Evolutionary conservation across 2,797 vertebrate genomes (phyloP), one percentile per base, ranked within the genome.

Genomic region (Tiaroga cobitis): DNA sequence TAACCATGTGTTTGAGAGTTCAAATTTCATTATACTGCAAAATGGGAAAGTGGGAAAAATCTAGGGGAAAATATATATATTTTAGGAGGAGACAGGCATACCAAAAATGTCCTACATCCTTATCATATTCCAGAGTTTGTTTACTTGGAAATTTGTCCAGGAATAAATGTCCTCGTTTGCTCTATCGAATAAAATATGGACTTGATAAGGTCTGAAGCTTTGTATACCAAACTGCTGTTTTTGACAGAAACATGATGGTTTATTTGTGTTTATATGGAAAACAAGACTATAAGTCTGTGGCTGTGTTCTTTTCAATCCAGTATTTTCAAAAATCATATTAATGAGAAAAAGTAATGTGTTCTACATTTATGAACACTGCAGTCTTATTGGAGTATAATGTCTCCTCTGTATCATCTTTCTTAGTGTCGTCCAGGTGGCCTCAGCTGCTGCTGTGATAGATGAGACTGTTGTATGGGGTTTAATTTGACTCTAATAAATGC

Each of bases 401-500:
- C 54, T 51, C 24, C 37, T 75, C 39, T 8, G 37, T 46, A 54
- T 75, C 70, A 68, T 80, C 34, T 63, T 75, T 80, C 34, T 63
- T 75, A 24, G 74, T 21, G 46, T 43, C 51, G n/a, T 81, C 81
- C 84, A 84, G 84, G 32, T 70, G 70, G 63, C 26, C 72, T 77
- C 41, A 76, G 81, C 41, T 69, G 72, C n/a, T 56, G 21, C 46
- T 41, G 34, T 78, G 67, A 74, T 75, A 51, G 70, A 68, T 73
- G 34, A 37, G 32, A 68, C 49, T 80, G 69, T 74, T 49, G 80
- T 83, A 32, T 65, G 43, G 29, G 46, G 56, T 85, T 86, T 63
- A 76, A 88, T 84, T 26, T 79, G 67, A 70, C 19, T n/a, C 21
- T 81, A 82, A 81, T 56, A 65, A 72, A 85, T 73, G 41, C 0